Percentiles rank a stretch among this genome's conserved stretches.
Evolutionary conservation across 2,888 invertebrate species (phyloP).

Genomic region (Diloba caeruleocephala): DNA sequence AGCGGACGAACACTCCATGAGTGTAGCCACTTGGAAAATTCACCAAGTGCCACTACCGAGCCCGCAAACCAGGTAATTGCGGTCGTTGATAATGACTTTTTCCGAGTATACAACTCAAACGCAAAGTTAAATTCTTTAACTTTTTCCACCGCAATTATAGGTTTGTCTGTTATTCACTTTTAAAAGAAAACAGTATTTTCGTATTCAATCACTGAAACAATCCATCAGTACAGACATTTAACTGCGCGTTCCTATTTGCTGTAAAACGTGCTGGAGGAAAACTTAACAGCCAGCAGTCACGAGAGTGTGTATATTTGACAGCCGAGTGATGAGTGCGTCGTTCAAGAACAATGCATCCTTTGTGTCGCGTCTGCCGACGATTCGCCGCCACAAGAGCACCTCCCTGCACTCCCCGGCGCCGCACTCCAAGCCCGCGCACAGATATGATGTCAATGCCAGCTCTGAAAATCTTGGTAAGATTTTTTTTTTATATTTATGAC

Average conservation of each 20-base stretch:
- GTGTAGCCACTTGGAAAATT: conserved; percentile 98
- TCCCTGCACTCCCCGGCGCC: conserved; percentile 93
- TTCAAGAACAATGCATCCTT: conserved; percentile 98
- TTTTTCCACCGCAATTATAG: conserved; percentile 4
- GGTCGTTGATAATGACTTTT: conserved; percentile 3
- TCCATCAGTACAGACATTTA: conserved; percentile 6
- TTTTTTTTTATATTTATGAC: conserved; percentile 20
- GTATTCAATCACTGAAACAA: background rate
- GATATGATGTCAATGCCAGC: conserved; percentile 92
- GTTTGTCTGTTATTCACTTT: background rate
- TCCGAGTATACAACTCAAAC: conserved; percentile 6
- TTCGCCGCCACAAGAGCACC: conserved; percentile 94
- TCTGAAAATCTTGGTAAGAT: conserved; percentile 92
- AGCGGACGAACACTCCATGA: conserved; percentile 97
- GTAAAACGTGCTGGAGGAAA: conserved; percentile 15
- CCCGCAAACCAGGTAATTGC: conserved; percentile 94
- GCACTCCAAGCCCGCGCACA: conserved; percentile 90
- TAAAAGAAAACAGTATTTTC: background rate
- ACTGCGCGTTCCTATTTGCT: conserved; percentile 3
- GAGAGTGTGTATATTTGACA: conserved; percentile 77
- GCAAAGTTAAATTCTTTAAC: conserved; percentile 4
- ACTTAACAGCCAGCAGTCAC: conserved; percentile 38
- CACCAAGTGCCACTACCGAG: conserved; percentile 96
- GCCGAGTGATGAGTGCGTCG: conserved; percentile 92
- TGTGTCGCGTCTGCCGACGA: conserved; percentile 96